Percentiles rank a stretch among this genome's conserved stretches.
These are phyloP conservation scores for Mormyrus lacerda DNA, from an alignment of 2,113 vertebrate species.

Conservation along the genomic window DNA sequence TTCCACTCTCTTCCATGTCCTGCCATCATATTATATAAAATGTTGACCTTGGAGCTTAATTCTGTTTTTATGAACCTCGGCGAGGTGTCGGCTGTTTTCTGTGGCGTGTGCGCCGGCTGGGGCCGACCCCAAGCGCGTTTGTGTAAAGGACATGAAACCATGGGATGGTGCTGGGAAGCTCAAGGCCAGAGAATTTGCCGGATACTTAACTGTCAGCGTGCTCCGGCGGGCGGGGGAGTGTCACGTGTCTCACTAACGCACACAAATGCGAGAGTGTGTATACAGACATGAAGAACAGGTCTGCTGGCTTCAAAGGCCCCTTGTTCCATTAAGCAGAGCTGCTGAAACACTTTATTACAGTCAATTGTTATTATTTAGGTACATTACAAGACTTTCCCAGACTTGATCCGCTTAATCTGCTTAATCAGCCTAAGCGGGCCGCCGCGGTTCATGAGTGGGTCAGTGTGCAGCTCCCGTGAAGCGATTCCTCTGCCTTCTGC, in stretches of 20 bases:
- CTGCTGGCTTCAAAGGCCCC: background rate
- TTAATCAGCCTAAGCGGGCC: background rate
- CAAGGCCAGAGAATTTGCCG: background rate
- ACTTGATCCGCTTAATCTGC: background rate
- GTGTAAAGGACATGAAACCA: background rate
- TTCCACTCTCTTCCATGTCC: background rate
- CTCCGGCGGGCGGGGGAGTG: background rate
- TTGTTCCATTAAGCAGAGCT: background rate
- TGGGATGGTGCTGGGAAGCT: background rate
- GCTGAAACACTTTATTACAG: background rate
- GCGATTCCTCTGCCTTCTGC: background rate
- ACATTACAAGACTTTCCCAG: conserved; percentile 4
- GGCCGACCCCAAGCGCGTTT: no score
- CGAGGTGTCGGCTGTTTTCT: background rate
- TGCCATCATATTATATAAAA: background rate
- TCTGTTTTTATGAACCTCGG: background rate
- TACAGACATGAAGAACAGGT: background rate
- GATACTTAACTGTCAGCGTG: background rate
- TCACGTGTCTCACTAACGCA: background rate
- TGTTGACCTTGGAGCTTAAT: background rate
- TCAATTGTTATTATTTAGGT: conserved; percentile 5
- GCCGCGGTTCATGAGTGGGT: background rate
- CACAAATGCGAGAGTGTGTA: background rate
- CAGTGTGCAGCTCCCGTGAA: background rate
- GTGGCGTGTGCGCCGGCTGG: background rate